Base-by-base conservation (phyloP, 2,888 invertebrate species). In the Silvanus unidentatus region DNA sequence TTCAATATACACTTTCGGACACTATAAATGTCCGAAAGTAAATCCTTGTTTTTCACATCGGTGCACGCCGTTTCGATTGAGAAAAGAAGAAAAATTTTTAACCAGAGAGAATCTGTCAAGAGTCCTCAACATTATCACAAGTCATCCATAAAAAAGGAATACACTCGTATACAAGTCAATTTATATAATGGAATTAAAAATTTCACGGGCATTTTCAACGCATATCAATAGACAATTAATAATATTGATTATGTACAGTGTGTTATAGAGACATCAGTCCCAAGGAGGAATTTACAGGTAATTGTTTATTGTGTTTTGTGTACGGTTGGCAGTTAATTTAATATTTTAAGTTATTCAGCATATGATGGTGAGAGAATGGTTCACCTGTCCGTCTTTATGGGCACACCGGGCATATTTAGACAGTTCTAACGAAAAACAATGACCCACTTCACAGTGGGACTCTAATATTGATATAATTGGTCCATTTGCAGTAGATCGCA, bases 271-370 rank as follows among this genome's bases (percentile, higher is more conserved):
- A 22, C 22, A 22, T 22, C 22, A 22, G 8, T 3, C 8, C 3
- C 22, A 22, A 3, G 22, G 4, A 22, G 4, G 8, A 3, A 22
- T n/a, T n/a, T n/a, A n/a, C 3, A 5, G 22, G 3, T 5, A 8
- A 22, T 22, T 22, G 22, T 22, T 22, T 22, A 22, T 22, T 22
- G 22, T 22, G 3, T 3, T 22, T 5, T 22, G 22, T 22, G 22
- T n/a, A n/a, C n/a, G n/a, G n/a, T n/a, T n/a, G n/a, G n/a, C n/a
- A 40, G 32, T 45, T 52, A 52, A 52, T 47, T 50, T 53, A 48
- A 50, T 45, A 48, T 50, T 42, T 51, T 49, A 52, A 49, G 42
- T 47, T 47, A 45, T 45, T 49, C 50, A 43, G 45, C 47, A 48
- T 53, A 40, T 50, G 50, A 49, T 46, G 43, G 32, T 22, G 22